Evolutionary conservation across 2,113 vertebrate species (phyloP).

Genomic region (Thunnus maccoyii): DNA sequence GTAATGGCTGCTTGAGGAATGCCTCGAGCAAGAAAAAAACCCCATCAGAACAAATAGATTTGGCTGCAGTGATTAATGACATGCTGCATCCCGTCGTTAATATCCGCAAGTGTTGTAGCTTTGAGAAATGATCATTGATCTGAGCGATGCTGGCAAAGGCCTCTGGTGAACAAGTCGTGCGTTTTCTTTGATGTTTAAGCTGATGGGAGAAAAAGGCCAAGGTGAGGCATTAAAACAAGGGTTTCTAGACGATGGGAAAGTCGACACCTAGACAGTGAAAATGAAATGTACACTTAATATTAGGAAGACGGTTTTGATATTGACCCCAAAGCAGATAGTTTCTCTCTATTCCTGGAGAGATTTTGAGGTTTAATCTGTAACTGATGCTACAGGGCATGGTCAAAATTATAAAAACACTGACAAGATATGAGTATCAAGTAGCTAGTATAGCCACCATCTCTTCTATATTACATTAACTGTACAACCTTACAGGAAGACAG

Average conservation of each 20-base stretch:
- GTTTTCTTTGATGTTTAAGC: conserved; percentile 46
- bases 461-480: neutral
- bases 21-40: conserved; percentile 11
- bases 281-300: conserved; percentile 17
- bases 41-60: conserved; percentile 9
- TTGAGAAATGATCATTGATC: conserved; percentile 54
- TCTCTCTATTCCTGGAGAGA: conserved; percentile 11
- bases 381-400: neutral
- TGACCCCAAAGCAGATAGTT: neutral
- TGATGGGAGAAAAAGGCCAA: conserved; percentile 9
- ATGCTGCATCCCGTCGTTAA: conserved; percentile 33
- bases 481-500: too few species aligned
- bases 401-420: neutral
- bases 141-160: conserved; percentile 15
- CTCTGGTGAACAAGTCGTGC: conserved; percentile 11
- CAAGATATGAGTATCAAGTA: neutral
- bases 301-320: neutral
- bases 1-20: conserved; percentile 39
- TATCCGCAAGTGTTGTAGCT: conserved; percentile 32
- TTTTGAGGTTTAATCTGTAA: conserved; percentile 16
- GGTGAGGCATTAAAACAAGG: conserved; percentile 14
- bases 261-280: neutral
- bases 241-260: conserved; percentile 17
- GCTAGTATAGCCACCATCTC: neutral
- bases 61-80: conserved; percentile 49